Conservation (phyloP, 2,113 vertebrate species). For the Cyanistes caeruleus region DNA sequence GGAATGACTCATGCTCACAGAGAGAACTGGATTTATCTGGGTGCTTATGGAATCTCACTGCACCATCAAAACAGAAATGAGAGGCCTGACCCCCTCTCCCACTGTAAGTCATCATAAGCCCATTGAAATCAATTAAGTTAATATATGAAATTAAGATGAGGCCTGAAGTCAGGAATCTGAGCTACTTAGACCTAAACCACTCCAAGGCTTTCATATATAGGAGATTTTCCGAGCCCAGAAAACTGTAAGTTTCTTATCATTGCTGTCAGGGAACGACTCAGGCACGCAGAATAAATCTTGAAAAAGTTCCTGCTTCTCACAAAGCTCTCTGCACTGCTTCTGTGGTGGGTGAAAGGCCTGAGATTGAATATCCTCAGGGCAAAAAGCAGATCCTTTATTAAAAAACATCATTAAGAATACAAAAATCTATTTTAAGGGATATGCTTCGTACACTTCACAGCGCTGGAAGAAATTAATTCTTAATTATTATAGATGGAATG, state of each 20-base stretch:
- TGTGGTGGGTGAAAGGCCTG: neutral
- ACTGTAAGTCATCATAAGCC: neutral
- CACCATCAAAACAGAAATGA: neutral
- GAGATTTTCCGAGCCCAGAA: neutral
- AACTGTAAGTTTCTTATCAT: neutral
- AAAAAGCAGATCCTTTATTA: neutral
- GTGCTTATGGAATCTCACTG: neutral
- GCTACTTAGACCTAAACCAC: neutral
- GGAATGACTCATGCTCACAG: neutral
- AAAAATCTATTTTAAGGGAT: neutral
- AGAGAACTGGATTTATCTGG: neutral
- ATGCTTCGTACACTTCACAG: neutral
- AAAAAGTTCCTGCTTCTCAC: neutral
- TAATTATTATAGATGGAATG: neutral
- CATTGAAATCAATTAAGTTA: slow-evolving; percentile 8
- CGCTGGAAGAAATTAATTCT: neutral
- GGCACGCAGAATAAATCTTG: neutral
- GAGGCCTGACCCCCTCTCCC: neutral
- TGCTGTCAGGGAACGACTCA: neutral
- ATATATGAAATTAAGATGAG: slow-evolving; percentile 17
- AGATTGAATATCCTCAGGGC: neutral
- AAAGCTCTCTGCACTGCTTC: neutral
- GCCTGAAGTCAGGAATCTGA: slow-evolving; percentile 30
- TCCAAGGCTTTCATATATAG: neutral
- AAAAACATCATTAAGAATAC: neutral